phyloP scores from a whole-genome alignment of 2,113 vertebrate species.

The Takifugu flavidus region DNA sequence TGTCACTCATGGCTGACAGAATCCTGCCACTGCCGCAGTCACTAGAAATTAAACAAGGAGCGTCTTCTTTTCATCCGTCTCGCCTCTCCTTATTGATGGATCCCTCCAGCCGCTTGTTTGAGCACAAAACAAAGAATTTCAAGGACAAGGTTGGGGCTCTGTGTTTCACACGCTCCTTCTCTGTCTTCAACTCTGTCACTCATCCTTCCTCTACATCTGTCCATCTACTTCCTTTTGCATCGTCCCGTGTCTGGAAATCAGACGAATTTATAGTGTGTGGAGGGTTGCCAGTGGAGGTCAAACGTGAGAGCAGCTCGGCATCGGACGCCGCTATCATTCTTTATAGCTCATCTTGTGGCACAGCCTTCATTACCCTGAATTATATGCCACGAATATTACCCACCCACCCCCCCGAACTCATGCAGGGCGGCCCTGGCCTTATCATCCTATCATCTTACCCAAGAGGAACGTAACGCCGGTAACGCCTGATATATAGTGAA shows the following conservation, averaged over 20 bases:
- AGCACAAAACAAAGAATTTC: conserved; percentile 29
- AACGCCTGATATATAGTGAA: conserved; percentile 48
- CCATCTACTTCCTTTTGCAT: conserved; percentile 27
- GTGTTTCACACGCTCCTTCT: conserved; percentile 1
- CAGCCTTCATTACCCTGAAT: conserved; percentile 74
- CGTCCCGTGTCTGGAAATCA: conserved; percentile 38
- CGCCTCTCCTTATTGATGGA: neutral
- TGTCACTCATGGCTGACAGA: conserved; percentile 20
- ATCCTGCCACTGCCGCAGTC: conserved; percentile 20
- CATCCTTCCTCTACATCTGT: conserved; percentile 34
- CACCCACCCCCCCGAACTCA: conserved; percentile 42
- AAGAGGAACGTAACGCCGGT: conserved; percentile 48
- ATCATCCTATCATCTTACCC: conserved; percentile 68
- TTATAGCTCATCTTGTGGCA: conserved; percentile 68
- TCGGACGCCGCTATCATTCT: conserved; percentile 67
- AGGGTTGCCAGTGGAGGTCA: conserved; percentile 68
- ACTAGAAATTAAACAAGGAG: conserved; percentile 29
- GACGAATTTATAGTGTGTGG: conserved; percentile 67
- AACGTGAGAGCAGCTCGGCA: conserved; percentile 53
- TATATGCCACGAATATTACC: conserved; percentile 68
- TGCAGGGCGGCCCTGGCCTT: conserved; percentile 55
- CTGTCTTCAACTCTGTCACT: conserved; percentile 37
- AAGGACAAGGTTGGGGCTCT: conserved; percentile 9
- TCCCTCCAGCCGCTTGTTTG: neutral
- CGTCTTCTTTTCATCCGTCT: conserved; percentile 17